Percentiles rank a stretch among this genome's conserved stretches.
Evolutionary conservation across 2,888 invertebrate species (phyloP).

Genomic region (Caenorhabditis sinica): DNA sequence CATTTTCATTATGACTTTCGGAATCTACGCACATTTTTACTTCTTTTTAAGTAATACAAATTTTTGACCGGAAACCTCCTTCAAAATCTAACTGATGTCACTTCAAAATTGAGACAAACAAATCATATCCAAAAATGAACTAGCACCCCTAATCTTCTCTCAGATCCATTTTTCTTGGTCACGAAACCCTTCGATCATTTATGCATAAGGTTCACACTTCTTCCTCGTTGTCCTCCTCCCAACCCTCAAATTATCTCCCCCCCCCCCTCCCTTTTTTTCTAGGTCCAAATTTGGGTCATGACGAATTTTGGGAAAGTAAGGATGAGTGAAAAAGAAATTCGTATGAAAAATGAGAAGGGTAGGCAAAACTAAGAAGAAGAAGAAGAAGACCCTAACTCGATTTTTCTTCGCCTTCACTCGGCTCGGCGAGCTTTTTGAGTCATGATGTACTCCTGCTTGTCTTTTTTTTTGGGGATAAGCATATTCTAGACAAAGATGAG

Average conservation of each 20-base stretch:
- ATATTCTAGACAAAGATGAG: conserved; percentile 12
- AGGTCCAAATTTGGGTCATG: conserved; percentile 13
- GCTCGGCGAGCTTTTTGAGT: conserved; percentile 41
- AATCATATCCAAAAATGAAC: background rate
- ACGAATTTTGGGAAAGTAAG: conserved; percentile 14
- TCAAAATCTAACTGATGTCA: too few species aligned
- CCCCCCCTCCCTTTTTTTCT: background rate
- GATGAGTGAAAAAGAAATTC: conserved; percentile 17
- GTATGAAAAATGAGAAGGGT: conserved; percentile 23
- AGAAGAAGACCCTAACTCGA: conserved; percentile 57
- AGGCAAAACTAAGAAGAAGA: conserved; percentile 1
- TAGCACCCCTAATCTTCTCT: background rate
- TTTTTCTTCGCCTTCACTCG: conserved; percentile 1
- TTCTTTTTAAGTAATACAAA: too few species aligned
- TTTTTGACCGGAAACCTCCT: too few species aligned
- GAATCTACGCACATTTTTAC: too few species aligned
- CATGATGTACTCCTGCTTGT: conserved; percentile 26
- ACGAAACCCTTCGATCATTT: conserved; percentile 14
- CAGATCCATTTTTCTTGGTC: background rate
- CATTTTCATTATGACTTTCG: too few species aligned
- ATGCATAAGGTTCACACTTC: conserved; percentile 20
- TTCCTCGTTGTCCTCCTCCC: background rate
- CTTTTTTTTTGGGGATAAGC: background rate
- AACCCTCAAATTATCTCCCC: conserved; percentile 2
- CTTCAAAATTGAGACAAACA: too few species aligned